phyloP scores from a whole-genome alignment of 2,888 invertebrate genomes.

The Pristionchus japonicus region DNA sequence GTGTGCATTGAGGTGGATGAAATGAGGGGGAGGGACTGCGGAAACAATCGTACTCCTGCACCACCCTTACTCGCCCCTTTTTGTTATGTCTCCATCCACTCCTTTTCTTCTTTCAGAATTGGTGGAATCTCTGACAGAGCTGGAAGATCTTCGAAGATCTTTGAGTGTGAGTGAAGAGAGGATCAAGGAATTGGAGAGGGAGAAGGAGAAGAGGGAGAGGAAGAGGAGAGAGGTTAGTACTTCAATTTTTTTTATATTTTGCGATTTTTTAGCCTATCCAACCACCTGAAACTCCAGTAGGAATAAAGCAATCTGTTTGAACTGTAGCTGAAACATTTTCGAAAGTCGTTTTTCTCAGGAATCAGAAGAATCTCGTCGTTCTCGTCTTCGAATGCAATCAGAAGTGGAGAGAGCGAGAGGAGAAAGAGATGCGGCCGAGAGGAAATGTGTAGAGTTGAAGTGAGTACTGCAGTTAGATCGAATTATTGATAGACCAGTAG shows the following conservation, averaged over 20 bases:
- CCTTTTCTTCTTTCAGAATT: constrained; percentile 21
- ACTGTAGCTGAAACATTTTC: neutral
- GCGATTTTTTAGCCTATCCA: too few relatives aligned
- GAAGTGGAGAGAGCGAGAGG: constrained; percentile 20
- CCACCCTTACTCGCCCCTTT: too few relatives aligned
- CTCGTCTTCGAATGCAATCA: neutral
- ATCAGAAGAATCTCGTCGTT: constrained; percentile 16
- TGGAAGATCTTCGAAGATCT: constrained; percentile 22
- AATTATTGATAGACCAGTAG: too few relatives aligned
- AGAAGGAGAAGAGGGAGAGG: constrained; percentile 38
- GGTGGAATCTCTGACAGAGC: constrained; percentile 30
- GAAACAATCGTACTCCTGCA: neutral
- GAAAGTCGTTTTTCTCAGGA: neutral
- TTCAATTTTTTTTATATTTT: neutral
- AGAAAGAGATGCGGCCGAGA: constrained; percentile 32
- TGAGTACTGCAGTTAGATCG: neutral
- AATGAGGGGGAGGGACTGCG: neutral
- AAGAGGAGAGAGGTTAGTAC: constrained; percentile 36
- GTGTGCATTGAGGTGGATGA: neutral
- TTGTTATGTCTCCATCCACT: neutral
- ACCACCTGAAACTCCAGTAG: too few relatives aligned
- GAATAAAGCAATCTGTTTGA: too few relatives aligned
- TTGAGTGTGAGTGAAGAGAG: neutral
- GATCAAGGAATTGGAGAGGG: neutral
- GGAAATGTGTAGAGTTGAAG: constrained; percentile 33